Evolutionary conservation across 2,797 vertebrate species (phyloP), one percentile per base, ranked within the genome.

Genomic region (Enteromius anoplus): DNA sequence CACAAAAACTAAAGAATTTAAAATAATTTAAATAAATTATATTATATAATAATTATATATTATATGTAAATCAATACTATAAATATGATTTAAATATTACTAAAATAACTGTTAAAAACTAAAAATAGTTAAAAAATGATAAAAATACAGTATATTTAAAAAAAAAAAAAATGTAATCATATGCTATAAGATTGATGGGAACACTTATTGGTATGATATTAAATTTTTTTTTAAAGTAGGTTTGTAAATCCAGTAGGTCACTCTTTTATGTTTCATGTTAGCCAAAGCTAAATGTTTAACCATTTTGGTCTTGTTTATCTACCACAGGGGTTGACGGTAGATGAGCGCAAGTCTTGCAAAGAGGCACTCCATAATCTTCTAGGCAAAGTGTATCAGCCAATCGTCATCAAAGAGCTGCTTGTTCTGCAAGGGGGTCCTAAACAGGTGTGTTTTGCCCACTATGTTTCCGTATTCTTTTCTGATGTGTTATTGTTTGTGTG

Each of bases 401-500:
- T 97, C 14, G 94, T 95, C 0, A 93, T 98, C 88, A 96, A 93
- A 91, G 96, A 99, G 89, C 94, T 99, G 78, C 93, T 99, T 4
- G 23, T 97, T 51, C 95, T 99, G 75, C 98, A 99, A 89, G 96
- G 97, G 23, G 94, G 94, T 83, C 85, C 95, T 65, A 96, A 93
- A 88, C 95, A 96, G 97, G 98, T 97, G 26, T 75, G 69, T 17
- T 42, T 72, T 62, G 7, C 32, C 34, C 6, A n/a, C 37, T 78
- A 60, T 78, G 2, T 7, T 2, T 47, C 7, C 65, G 12, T 37
- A 14, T 29, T 11, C 21, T 17, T 40, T n/a, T 75, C 34, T 40
- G 21, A 58, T 17, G 34, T 78, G 37, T 71, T 71, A 21, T 2
- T 58, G n/a, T 66, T 49, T 60, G 11, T 42, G 14, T 34, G 17